These are phyloP conservation scores for Aramus guarauna DNA, from an alignment of 2,113 vertebrate genomes.

Conservation along the genomic window DNA sequence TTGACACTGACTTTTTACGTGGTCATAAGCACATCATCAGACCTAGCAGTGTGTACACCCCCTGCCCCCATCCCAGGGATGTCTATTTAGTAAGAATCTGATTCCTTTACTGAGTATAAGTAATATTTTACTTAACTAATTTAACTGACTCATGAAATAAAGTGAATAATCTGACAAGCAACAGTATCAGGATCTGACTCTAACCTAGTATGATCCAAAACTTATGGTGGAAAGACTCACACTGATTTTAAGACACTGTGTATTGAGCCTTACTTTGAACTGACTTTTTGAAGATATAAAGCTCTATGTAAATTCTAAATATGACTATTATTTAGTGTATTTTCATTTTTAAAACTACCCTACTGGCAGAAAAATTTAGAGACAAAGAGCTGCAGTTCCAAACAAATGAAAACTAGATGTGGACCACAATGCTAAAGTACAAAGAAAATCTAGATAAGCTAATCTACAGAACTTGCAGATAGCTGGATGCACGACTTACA, in stretches of 20 bases:
- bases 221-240: not conserved
- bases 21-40: no score
- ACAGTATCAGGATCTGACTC: not conserved
- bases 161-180: not conserved
- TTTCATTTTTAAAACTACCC: not conserved
- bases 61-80: no score
- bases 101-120: not conserved
- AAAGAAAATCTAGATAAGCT: not conserved
- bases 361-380: not conserved
- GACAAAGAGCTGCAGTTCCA: not conserved
- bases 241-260: not conserved
- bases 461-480: not conserved
- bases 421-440: not conserved
- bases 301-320: not conserved
- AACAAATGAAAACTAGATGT: not conserved
- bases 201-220: not conserved
- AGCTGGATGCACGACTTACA: not conserved
- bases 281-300: not conserved
- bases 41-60: not conserved
- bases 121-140: not conserved
- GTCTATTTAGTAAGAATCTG: not conserved
- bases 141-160: not conserved
- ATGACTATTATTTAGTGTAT: not conserved
- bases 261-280: not conserved
- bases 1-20: not conserved